These are phyloP conservation scores for Acronicta aceris DNA, from an alignment of 2,888 invertebrate genomes.

Conservation along the genomic window DNA sequence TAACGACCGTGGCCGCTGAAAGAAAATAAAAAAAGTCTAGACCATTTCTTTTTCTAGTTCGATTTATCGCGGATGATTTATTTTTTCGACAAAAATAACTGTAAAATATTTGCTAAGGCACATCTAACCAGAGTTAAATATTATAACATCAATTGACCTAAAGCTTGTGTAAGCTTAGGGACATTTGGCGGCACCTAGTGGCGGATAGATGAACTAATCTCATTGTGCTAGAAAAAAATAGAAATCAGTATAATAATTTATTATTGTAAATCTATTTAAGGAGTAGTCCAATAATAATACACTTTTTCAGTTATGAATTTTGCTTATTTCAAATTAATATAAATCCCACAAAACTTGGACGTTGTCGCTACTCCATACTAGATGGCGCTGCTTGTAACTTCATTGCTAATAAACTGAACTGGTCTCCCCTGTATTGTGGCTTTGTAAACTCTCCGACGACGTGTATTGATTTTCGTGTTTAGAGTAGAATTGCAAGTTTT, in stretches of 20 bases:
- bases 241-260: too few species aligned
- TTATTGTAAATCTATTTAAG: too few species aligned
- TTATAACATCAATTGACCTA: background rate
- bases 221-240: too few species aligned
- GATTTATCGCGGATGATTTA: slow-evolving; percentile 17
- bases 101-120: too few species aligned
- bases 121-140: background rate
- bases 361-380: slow-evolving; percentile 39
- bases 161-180: background rate
- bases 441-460: slow-evolving; percentile 1
- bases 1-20: slow-evolving; percentile 30
- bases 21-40: slow-evolving; percentile 10
- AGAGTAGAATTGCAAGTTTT: too few species aligned
- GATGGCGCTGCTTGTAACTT: slow-evolving; percentile 47
- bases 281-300: too few species aligned
- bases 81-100: slow-evolving; percentile 2
- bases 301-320: background rate
- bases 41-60: background rate
- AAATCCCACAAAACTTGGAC: background rate
- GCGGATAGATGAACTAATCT: slow-evolving; percentile 41
- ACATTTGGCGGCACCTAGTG: slow-evolving; percentile 51
- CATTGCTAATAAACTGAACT: background rate
- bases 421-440: slow-evolving; percentile 1
- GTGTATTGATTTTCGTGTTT: slow-evolving; percentile 38
- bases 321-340: background rate